Evolutionary conservation across 2,888 invertebrate genomes (phyloP), one percentile per base, ranked within the genome.

Genomic region (Sminthurinus aureus): DNA sequence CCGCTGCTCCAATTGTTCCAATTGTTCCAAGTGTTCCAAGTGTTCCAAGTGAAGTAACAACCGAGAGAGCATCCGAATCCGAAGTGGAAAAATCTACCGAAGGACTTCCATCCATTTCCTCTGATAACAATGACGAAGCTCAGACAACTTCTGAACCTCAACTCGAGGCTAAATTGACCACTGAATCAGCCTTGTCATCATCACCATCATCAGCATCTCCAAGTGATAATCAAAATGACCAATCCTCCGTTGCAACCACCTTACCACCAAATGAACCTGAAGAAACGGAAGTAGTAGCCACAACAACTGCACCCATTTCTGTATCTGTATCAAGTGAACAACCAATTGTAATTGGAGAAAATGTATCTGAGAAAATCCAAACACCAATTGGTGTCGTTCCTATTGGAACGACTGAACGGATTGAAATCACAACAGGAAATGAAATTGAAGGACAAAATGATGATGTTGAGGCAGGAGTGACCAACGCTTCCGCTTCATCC

Each of bases 1-100:
- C 79, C 15, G 67, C 6, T 38, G 67, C 50, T 50, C 79, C 81
- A 51, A 52, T 38, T 69, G 12, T 69, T 67, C 69, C 81, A 51
- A 52, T 38, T 69, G 12, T 69, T 67, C 69, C 50, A 0, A 12
- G 13, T 22, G 73, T 24, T 26, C 26, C 50, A 0, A 12, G 13
- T 22, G 73, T 24, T 26, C 26, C 73, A 0, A 24, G 24, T 73
- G 73, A 20, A 22, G 71, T 8, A 24, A 22, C 73, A 8, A 24
- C 73, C 4, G 26, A 4, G 1, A 38, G 24, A 15, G 8, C 73
- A 15, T 6, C 24, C 26, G 58, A 15, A 15, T 58, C 58, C 6
- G 38, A 58, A 58, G 2, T 18, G 15, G 58, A 58, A 13, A 58
- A 58, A 58, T 58, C 58, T 15, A 58, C 58, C 9, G 58, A 58